phyloP scores from a whole-genome alignment of 2,888 invertebrate genomes.

The Ganaspis brasiliensis region DNA sequence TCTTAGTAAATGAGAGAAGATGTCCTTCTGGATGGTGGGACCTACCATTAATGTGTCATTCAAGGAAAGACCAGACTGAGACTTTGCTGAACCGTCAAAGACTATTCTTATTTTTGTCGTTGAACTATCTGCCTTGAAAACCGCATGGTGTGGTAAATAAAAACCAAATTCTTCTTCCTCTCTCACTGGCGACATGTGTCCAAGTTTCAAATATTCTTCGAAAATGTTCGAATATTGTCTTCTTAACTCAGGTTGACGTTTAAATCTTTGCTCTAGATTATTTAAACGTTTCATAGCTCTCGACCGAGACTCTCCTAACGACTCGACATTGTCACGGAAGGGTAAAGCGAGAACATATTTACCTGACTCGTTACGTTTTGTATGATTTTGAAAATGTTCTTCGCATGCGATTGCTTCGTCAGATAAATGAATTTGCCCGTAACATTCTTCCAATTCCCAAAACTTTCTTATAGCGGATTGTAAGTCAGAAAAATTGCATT shows the following conservation, averaged over 20 bases:
- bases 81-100: constrained; percentile 42
- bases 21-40: constrained; percentile 30
- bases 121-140: constrained; percentile 24
- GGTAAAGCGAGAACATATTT: constrained; percentile 45
- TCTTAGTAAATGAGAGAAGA: constrained; percentile 5
- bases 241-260: neutral
- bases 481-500: neutral
- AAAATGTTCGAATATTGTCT: constrained; percentile 27
- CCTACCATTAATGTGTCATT: constrained; percentile 41
- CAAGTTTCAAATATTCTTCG: constrained; percentile 9
- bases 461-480: constrained; percentile 13
- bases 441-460: constrained; percentile 40
- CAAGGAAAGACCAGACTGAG: constrained; percentile 23
- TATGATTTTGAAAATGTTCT: constrained; percentile 37
- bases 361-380: neutral
- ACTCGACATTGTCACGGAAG: constrained; percentile 6
- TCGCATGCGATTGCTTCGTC: constrained; percentile 36
- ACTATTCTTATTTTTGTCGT: constrained; percentile 46
- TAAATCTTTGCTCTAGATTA: neutral
- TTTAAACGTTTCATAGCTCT: constrained; percentile 20
- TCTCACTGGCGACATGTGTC: neutral
- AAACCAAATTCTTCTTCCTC: neutral
- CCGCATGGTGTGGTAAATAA: constrained; percentile 46
- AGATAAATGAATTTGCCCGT: neutral
- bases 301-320: constrained; percentile 25